Evolutionary conservation across 2,888 invertebrate genomes (phyloP).

Genomic region (Monochamus alternatus): DNA sequence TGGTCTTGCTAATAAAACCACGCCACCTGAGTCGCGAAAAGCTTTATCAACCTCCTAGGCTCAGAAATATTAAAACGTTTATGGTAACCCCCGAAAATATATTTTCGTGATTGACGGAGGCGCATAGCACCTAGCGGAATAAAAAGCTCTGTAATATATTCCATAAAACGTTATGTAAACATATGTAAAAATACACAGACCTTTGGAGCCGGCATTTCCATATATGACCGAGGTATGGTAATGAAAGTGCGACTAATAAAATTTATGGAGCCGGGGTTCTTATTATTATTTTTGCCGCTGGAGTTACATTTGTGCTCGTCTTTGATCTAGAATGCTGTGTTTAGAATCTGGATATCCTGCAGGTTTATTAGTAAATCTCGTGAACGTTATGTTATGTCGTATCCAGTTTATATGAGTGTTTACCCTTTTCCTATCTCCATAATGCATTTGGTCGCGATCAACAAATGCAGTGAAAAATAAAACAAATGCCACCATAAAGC

Average conservation of each 20-base stretch:
- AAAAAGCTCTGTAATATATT: slow-evolving; percentile 11
- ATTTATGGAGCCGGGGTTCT: slow-evolving; percentile 2
- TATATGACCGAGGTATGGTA: slow-evolving; percentile 13
- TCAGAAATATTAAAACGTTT: slow-evolving; percentile 1
- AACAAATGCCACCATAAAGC: no score
- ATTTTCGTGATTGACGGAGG: slow-evolving; percentile 3
- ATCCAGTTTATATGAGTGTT: no score
- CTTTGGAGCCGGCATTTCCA: slow-evolving; percentile 12
- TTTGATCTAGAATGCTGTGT: background rate
- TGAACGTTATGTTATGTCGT: no score
- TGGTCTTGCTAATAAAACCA: no score
- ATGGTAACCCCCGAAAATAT: background rate
- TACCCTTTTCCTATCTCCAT: no score
- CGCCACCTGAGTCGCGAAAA: background rate
- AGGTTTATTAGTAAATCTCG: no score
- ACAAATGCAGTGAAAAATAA: no score
- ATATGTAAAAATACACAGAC: slow-evolving; percentile 13
- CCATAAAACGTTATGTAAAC: slow-evolving; percentile 12
- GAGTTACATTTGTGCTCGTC: background rate
- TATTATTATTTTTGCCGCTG: slow-evolving; percentile 10
- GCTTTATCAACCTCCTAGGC: background rate
- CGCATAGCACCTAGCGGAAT: slow-evolving; percentile 4
- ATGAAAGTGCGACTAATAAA: slow-evolving; percentile 10
- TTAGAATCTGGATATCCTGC: background rate
- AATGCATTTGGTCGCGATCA: no score